These are phyloP conservation scores for Pseudobourletiella spinata DNA, from an alignment of 1,140 invertebrate genomes.

Conservation along the genomic window DNA sequence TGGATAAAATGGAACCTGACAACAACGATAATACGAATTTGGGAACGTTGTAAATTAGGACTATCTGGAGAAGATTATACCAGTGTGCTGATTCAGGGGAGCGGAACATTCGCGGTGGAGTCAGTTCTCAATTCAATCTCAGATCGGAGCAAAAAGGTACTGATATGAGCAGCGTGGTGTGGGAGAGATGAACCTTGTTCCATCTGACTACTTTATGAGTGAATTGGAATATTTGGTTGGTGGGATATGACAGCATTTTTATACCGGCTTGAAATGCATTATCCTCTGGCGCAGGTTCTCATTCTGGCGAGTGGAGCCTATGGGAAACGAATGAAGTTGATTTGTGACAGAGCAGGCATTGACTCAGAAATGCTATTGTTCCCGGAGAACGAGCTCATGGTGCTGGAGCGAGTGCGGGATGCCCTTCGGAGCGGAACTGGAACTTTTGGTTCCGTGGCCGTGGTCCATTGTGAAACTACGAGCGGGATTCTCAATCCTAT, in stretches of 20 bases:
- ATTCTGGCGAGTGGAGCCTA: constrained; percentile 47
- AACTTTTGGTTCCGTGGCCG: constrained; percentile 40
- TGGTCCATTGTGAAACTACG: constrained; percentile 48
- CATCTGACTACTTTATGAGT: neutral
- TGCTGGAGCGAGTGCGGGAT: constrained; percentile 37
- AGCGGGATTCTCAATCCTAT: constrained; percentile 47
- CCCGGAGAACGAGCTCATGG: constrained; percentile 41
- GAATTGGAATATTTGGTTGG: neutral
- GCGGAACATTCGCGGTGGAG: constrained; percentile 47
- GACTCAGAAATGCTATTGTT: constrained; percentile 39
- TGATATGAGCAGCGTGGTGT: neutral
- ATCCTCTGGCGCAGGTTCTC: constrained; percentile 39
- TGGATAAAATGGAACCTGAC: no score
- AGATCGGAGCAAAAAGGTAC: constrained; percentile 23
- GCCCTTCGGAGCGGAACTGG: constrained; percentile 18
- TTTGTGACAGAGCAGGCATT: constrained; percentile 42
- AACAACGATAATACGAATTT: no score
- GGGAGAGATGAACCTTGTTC: neutral
- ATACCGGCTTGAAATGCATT: neutral
- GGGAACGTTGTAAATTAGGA: neutral
- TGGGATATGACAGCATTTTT: neutral
- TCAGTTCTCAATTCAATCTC: constrained; percentile 43
- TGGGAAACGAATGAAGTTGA: constrained; percentile 44
- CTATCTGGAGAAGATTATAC: constrained; percentile 39
- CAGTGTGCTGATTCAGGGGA: constrained; percentile 45